Conservation (phyloP, 2,797 vertebrate genomes). For the Phoxinus dragarum region DNA sequence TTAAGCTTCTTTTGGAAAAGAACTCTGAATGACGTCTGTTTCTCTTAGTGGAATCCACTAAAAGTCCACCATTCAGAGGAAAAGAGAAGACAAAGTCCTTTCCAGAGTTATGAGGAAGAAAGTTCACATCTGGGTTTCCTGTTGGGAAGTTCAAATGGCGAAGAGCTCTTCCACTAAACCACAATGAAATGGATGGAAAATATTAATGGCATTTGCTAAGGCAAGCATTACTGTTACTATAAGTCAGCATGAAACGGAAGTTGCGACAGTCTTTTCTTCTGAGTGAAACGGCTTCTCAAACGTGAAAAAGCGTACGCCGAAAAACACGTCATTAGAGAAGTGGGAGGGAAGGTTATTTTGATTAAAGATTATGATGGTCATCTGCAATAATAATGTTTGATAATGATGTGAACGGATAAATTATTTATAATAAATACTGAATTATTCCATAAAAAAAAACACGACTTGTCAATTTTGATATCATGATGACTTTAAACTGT, state of each 20-base stretch:
- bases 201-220: constrained; percentile 7
- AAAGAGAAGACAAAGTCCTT: background rate
- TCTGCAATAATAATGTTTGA: no score
- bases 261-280: background rate
- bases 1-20: constrained; percentile 22
- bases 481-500: background rate
- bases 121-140: constrained; percentile 31
- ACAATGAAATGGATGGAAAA: background rate
- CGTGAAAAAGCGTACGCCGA: background rate
- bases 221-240: background rate
- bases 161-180: constrained; percentile 1
- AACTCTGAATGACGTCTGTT: background rate
- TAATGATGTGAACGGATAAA: background rate
- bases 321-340: background rate
- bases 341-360: background rate
- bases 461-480: background rate
- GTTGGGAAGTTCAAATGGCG: constrained; percentile 13
- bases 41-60: constrained; percentile 10
- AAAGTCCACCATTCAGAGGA: background rate
- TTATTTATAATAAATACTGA: background rate
- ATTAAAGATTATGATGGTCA: background rate
- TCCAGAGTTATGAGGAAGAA: constrained; percentile 17
- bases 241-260: background rate
- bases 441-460: background rate
- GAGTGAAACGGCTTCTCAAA: background rate